Conservation (phyloP, 2,113 vertebrate genomes). For the Ibidorhyncha struthersii region DNA sequence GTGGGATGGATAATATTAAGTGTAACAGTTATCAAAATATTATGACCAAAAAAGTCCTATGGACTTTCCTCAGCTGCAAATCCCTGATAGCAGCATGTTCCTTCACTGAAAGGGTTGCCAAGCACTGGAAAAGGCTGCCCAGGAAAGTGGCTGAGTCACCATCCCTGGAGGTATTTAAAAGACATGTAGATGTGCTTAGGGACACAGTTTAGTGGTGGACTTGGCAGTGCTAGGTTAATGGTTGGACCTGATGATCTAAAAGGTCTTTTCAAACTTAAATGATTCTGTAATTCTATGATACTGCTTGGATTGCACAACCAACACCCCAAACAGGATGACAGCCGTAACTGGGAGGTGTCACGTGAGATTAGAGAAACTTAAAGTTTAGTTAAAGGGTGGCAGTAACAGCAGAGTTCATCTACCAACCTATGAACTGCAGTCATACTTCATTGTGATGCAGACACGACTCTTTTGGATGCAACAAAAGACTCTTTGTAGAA, state of each 20-base stretch:
- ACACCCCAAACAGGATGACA: not conserved
- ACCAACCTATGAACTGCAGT: not conserved
- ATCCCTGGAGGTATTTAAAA: not conserved
- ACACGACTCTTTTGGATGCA: not conserved
- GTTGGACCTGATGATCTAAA: not conserved
- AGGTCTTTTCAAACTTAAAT: not conserved
- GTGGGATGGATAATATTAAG: not conserved
- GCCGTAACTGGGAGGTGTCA: not conserved
- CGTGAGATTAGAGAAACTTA: not conserved
- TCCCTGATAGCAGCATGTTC: not conserved
- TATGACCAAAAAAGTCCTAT: not conserved
- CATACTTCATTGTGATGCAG: not conserved
- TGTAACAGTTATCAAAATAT: not conserved
- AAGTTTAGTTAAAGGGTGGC: not conserved
- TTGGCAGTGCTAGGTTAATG: not conserved
- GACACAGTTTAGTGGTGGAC: not conserved
- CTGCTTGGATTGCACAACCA: not conserved
- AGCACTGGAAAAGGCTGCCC: not conserved
- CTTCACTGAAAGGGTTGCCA: not conserved
- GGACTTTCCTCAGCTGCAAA: not conserved
- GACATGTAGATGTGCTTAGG: not conserved
- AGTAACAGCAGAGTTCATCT: not conserved
- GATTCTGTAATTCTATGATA: not conserved
- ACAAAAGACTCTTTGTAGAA: not conserved
- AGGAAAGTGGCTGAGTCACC: not conserved